phyloP scores from a whole-genome alignment of 1,140 invertebrate species.

The Elysia chlorotica region DNA sequence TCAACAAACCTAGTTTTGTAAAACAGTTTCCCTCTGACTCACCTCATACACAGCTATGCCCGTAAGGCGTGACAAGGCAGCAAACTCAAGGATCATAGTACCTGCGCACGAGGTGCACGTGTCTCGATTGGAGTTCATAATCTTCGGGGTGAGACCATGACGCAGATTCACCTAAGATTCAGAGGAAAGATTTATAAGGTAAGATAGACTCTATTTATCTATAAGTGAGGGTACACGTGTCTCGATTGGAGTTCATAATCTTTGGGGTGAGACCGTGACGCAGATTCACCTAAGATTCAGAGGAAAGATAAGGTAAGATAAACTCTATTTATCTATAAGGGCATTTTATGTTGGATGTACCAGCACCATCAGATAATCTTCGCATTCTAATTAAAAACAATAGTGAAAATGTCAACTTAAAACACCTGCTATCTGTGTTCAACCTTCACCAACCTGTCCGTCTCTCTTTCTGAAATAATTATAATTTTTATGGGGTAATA shows the following conservation, averaged over 20 bases:
- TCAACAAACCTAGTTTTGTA: neutral
- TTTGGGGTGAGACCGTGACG: conserved; percentile 77
- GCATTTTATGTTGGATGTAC: neutral
- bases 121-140: conserved; percentile 77
- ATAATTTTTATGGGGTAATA: too few species aligned
- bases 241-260: conserved; percentile 75
- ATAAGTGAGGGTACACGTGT: conserved; percentile 99
- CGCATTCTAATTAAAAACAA: neutral
- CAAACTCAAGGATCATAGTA: conserved; percentile 97
- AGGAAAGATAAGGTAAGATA: neutral
- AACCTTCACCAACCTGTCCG: neutral
- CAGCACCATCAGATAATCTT: neutral
- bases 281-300: conserved; percentile 83
- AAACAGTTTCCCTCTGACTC: conserved; percentile 17
- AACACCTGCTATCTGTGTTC: neutral
- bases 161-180: conserved; percentile 93
- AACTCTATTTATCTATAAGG: neutral
- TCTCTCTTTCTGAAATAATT: too few species aligned
- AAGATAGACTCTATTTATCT: too few species aligned
- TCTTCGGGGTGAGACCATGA: conserved; percentile 76
- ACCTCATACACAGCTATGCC: conserved; percentile 91
- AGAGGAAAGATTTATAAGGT: too few species aligned
- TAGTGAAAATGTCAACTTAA: neutral
- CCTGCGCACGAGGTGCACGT: conserved; percentile 98
- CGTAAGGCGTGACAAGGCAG: conserved; percentile 88